These are phyloP conservation scores for Eubasilissa regina DNA, from an alignment of 1,140 invertebrate genomes.

Conservation along the genomic window DNA sequence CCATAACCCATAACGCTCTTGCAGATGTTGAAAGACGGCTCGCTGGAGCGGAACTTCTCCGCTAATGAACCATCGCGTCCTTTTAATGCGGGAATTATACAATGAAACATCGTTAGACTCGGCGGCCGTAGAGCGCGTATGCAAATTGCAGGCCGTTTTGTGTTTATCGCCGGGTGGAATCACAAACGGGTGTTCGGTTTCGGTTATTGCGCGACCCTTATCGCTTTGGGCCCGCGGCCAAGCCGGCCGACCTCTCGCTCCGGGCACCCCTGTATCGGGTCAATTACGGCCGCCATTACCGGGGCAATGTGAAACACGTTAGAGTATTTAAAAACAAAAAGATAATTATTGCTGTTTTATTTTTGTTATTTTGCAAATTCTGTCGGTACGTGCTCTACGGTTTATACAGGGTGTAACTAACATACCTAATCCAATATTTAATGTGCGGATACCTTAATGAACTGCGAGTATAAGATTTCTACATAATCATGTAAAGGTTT, in stretches of 20 bases:
- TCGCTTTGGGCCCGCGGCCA: constrained; percentile 19
- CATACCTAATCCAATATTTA: no score
- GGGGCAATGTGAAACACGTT: background rate
- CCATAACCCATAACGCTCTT: background rate
- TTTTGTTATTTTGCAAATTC: background rate
- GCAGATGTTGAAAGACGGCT: background rate
- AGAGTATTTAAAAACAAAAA: background rate
- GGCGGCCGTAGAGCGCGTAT: background rate
- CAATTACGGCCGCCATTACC: constrained; percentile 7
- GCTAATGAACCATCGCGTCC: background rate
- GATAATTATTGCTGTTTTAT: constrained; percentile 2
- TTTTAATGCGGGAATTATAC: constrained; percentile 24
- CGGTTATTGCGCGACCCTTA: constrained; percentile 2
- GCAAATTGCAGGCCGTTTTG: background rate
- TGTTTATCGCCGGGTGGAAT: background rate
- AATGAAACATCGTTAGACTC: constrained; percentile 6
- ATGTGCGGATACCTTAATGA: no score
- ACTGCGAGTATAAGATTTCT: no score
- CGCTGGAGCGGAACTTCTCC: background rate
- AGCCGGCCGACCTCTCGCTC: background rate
- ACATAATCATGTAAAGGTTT: no score
- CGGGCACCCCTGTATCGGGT: background rate
- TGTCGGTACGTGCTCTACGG: no score
- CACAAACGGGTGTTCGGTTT: background rate
- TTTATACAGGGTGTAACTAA: no score